Percentiles rank a stretch among this genome's conserved stretches.
Conservation (phyloP, 1,140 invertebrate species). For the Halesus radiatus region DNA sequence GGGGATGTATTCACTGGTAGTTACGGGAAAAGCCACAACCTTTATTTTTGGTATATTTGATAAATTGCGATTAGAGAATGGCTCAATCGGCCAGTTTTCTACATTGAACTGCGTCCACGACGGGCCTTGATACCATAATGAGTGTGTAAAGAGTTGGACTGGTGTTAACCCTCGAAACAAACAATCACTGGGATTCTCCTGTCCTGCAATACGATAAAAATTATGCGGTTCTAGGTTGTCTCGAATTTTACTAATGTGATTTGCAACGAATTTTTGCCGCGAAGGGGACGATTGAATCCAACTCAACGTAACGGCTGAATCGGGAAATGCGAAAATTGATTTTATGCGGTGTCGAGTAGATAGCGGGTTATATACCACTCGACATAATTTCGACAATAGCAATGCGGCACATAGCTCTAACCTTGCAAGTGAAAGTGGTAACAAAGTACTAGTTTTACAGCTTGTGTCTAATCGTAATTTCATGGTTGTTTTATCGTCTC, state of each 20-base stretch:
- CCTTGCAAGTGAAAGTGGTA: background rate
- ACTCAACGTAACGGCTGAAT: background rate
- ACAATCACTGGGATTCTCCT: background rate
- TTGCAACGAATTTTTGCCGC: background rate
- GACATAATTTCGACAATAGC: background rate
- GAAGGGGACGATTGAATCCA: background rate
- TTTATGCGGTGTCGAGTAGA: background rate
- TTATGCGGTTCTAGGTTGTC: background rate
- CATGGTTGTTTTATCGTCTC: no score
- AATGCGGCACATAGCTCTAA: background rate
- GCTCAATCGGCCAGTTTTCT: background rate
- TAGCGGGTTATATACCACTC: no score
- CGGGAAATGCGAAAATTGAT: background rate
- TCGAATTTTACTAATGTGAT: no score
- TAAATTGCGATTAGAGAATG: background rate
- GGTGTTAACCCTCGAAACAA: no score
- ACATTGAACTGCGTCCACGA: background rate
- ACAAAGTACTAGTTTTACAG: no score
- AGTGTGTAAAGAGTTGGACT: background rate
- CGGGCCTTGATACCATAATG: background rate
- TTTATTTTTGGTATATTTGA: background rate
- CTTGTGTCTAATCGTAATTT: no score
- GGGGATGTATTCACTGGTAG: background rate
- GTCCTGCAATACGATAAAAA: background rate
- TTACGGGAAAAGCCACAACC: background rate